Evolutionary conservation across 2,888 invertebrate genomes (phyloP), one percentile per base, ranked within the genome.

Genomic region (Cantharis rufa): DNA sequence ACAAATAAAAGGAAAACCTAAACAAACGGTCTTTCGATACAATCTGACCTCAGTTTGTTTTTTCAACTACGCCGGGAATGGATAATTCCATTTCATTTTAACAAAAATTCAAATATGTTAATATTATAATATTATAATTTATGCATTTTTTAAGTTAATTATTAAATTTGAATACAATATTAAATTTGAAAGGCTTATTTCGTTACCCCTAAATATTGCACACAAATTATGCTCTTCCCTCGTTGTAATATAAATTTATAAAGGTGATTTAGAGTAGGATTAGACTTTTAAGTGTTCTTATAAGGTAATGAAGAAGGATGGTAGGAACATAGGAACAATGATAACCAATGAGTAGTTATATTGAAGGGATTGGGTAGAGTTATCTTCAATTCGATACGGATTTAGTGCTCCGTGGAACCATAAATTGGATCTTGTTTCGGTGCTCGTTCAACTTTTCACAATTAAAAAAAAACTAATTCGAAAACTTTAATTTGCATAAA

Each of bases 321-420:
- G 84, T 82, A 81, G 83, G 84, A 84, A 84, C 84, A 84, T 84
- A 82, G 83, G 84, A 82, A 83, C 84, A 84, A 83, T 84, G 86
- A 86, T 86, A 87, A 84, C 86, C 86, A 87, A 86, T 86, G 87
- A 87, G 86, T 85, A 82, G 85, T 83, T 83, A 82, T 84, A 84
- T 48, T 48, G 84, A 82, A 85, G 85, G 87, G 87, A 88, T 88
- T 89, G 86, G 83, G 85, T 74, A 88, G 88, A 89, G 89, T 89
- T 90, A 90, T 90, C 90, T 90, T 89, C 89, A 90, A 90, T 90
- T 90, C 89, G 88, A 88, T 86, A 86, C 86, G 90, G 90, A 89
- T 90, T 90, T 90, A 89, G 88, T 89, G 87, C 87, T 87, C 89
- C 86, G 88, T 88, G 89, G 89, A 89, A 89, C 89, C 86, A 88